Base-by-base conservation (phyloP, 2,113 vertebrate species). In the Thymallus thymallus region DNA sequence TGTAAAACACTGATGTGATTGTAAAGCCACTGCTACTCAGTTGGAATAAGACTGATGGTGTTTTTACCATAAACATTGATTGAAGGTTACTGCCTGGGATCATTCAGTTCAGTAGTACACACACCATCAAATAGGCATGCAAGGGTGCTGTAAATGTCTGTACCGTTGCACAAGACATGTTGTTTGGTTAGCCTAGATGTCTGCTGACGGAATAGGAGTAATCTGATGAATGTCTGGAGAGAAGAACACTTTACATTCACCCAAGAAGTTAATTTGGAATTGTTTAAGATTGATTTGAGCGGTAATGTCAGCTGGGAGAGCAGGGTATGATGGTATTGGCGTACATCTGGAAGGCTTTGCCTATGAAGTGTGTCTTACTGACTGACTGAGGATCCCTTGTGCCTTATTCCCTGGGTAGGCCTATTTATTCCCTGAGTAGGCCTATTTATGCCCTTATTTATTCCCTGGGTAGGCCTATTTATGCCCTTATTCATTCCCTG, bases 261-360 rank as follows among this genome's bases (percentile, higher is more conserved):
- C 72, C 73, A 55, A 73, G 73, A 85, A 73, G 73, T 73, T 78
- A 61, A 75, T 85, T 86, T 81, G 79, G 71, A 72, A 60, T 26
- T 3, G 9, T 51, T 72, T 64, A 26, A 77, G 29, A 18, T 29
- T 35, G 63, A 30, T 65, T 32, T 65, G 64, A 35, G 64, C 0
- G 3, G 48, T 5, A 35, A 20, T 32, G 29, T 7, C 48, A 51
- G 48, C 29, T 66, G 5, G 29, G 4, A 22, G 56, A 60, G 18
- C 16, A 6, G 29, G 26, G 63, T 88, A 85, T 83, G 83, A 86
- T 84, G 72, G 71, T 79, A 72, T 51, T 14, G 48, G 16, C 4
- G 3, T 51, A 82, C 76, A 82, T 89, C 82, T 77, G 73, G 84
- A 85, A 85, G 85, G 76, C 76, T 73, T 78, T 80, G 79, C 64